Conservation (phyloP, 2,888 invertebrate genomes). For the Agrotis exclamationis region DNA sequence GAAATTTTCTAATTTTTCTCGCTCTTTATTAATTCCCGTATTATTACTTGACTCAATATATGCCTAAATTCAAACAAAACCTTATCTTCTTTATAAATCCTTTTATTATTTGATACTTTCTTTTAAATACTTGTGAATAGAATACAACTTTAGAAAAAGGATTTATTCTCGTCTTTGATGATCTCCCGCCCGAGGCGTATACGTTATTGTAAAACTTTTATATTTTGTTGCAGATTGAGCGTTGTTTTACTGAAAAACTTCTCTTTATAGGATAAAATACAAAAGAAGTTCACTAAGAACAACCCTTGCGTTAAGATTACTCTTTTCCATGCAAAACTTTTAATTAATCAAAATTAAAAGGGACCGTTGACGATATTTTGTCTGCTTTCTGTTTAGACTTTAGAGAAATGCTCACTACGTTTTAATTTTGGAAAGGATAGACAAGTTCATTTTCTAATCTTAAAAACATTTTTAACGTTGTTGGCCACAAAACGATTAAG, state of each 20-base stretch:
- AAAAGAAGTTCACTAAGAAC: constrained; percentile 87
- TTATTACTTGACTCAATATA: constrained; percentile 10
- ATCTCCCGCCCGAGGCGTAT: constrained; percentile 86
- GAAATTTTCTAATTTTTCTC: constrained; percentile 32
- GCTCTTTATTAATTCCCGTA: constrained; percentile 15
- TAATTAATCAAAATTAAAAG: constrained; percentile 89
- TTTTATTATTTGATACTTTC: constrained; percentile 68
- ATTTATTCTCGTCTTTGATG: constrained; percentile 83
- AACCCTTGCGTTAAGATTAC: constrained; percentile 87
- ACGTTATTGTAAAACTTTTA: constrained; percentile 90
- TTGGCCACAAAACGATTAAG: not conserved
- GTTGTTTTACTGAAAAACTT: constrained; percentile 90
- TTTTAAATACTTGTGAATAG: constrained; percentile 76
- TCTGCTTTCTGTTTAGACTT: constrained; percentile 54
- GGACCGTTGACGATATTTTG: constrained; percentile 69
- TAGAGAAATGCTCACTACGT: constrained; percentile 45
- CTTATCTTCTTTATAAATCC: constrained; percentile 64
- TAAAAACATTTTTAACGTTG: not conserved
- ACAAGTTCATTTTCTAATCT: not conserved
- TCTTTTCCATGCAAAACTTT: constrained; percentile 86
- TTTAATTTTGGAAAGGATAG: constrained; percentile 8
- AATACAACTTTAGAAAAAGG: constrained; percentile 79
- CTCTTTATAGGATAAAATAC: constrained; percentile 87
- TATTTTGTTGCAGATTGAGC: constrained; percentile 88
- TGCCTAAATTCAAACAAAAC: constrained; percentile 32